These are phyloP conservation scores for Nematolebias whitei DNA, from an alignment of 2,113 vertebrate species.

Conservation along the genomic window DNA sequence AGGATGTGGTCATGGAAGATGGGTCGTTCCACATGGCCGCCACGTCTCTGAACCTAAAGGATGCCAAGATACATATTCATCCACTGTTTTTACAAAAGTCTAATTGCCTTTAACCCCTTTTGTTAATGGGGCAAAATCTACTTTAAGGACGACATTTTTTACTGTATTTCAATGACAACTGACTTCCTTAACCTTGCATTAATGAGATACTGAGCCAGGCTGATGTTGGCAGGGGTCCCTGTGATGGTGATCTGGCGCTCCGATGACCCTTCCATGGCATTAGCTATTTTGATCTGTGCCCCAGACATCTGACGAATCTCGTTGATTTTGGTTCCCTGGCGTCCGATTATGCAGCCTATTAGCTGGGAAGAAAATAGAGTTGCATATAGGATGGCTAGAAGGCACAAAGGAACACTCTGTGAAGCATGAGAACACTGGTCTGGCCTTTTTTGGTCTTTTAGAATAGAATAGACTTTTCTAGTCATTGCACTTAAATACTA, in stretches of 20 bases:
- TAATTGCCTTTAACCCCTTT: background rate
- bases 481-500: too few relatives aligned
- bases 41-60: conserved; percentile 79
- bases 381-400: conserved; percentile 59
- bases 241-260: conserved; percentile 99
- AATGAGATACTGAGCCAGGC: conserved; percentile 99
- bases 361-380: conserved; percentile 88
- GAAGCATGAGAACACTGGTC: background rate
- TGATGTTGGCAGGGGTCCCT: conserved; percentile 97
- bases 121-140: background rate
- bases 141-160: too few relatives aligned
- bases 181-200: conserved; percentile 88
- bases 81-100: conserved; percentile 37
- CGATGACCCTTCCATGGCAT: conserved; percentile 95
- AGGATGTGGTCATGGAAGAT: conserved; percentile 83
- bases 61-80: conserved; percentile 25
- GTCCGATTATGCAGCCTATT: conserved; percentile 99
- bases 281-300: conserved; percentile 99
- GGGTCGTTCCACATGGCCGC: conserved; percentile 84
- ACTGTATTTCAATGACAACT: background rate
- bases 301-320: conserved; percentile 99
- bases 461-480: too few relatives aligned
- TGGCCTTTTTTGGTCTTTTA: background rate
- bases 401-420: background rate
- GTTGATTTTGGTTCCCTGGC: conserved; percentile 99